Conservation (phyloP, 2,113 vertebrate genomes). For the Zingel zingel region DNA sequence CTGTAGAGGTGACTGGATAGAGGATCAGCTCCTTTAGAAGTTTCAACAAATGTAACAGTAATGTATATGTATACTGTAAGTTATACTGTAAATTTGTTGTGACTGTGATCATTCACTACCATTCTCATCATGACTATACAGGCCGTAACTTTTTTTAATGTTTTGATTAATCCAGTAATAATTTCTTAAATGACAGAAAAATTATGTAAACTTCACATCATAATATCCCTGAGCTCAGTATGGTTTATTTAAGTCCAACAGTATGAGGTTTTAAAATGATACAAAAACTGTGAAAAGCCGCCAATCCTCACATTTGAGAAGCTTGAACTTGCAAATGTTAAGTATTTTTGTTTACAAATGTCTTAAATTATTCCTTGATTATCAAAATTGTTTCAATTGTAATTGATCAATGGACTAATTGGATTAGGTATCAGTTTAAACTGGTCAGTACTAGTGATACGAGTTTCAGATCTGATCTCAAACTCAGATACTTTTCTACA, state of each 20-base stretch:
- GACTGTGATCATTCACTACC: neutral
- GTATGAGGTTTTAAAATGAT: neutral
- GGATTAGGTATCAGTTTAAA: no score
- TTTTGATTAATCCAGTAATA: neutral
- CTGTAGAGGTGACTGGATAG: conserved; percentile 33
- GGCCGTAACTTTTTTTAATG: neutral
- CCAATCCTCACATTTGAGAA: neutral
- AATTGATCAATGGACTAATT: no score
- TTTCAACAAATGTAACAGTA: conserved; percentile 12
- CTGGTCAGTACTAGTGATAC: no score
- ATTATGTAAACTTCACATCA: no score
- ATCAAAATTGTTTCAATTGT: no score
- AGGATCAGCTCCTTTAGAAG: conserved; percentile 32
- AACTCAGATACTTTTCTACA: no score
- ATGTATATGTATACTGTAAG: neutral
- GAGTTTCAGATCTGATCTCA: no score
- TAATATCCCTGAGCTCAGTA: neutral
- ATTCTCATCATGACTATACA: neutral
- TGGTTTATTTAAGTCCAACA: no score
- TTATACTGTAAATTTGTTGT: neutral
- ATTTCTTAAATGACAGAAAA: neutral
- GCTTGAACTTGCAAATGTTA: neutral
- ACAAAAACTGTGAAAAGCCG: neutral
- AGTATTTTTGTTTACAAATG: neutral
- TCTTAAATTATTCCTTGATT: neutral